Percentiles rank a stretch among this genome's conserved stretches.
phyloP scores from a whole-genome alignment of 2,113 vertebrate genomes.

The Anser brachyrhynchus region DNA sequence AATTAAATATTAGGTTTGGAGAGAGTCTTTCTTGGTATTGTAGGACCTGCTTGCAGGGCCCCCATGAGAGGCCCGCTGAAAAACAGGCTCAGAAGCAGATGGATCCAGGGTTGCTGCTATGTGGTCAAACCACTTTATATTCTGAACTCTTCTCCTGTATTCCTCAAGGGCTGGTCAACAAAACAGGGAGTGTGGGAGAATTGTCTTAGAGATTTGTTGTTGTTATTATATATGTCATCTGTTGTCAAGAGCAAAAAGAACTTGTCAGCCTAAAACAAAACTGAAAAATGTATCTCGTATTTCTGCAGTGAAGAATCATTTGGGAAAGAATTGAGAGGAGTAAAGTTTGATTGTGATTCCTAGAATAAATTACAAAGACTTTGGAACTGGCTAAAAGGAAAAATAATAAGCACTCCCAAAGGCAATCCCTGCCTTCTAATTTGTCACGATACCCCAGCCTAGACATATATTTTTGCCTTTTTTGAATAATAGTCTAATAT shows the following conservation, averaged over 20 bases:
- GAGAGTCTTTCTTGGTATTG: neutral
- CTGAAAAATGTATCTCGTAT: neutral
- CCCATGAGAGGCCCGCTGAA: neutral
- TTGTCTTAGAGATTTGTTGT: constrained; percentile 29
- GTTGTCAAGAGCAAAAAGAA: constrained; percentile 14
- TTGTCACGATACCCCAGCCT: neutral
- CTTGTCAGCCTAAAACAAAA: constrained; percentile 28
- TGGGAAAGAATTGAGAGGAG: neutral
- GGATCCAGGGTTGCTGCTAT: neutral
- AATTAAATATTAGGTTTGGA: neutral
- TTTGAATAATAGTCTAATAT: constrained; percentile 10
- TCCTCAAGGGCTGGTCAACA: constrained; percentile 29
- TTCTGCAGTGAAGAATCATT: constrained; percentile 10
- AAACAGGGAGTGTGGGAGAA: neutral
- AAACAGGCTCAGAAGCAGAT: neutral
- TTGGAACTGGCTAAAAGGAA: neutral
- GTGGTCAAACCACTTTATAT: neutral
- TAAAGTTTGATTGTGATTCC: neutral
- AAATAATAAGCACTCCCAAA: neutral
- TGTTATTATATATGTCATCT: neutral
- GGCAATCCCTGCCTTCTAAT: neutral
- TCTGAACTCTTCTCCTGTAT: neutral
- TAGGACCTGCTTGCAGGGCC: neutral
- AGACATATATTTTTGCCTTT: neutral
- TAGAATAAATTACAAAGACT: neutral